A percentile compares a stretch with the other conserved stretches of the same genome.
phyloP scores from a whole-genome alignment of 2,888 invertebrate genomes.

The Rhaphigaster nebulosa region DNA sequence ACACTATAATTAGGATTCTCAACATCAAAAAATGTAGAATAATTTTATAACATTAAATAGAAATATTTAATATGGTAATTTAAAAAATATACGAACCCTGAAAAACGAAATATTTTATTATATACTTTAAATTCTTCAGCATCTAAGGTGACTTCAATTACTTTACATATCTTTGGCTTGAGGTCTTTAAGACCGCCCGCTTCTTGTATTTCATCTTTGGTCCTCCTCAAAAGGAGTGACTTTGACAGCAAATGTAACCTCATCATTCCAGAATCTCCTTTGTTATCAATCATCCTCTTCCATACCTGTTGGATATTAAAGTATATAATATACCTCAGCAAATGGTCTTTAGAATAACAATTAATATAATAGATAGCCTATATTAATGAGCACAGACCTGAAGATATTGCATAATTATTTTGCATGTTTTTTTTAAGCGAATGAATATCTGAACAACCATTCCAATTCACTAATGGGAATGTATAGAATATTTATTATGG shows the following conservation, averaged over 20 bases:
- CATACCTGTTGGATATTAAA: slow-evolving; percentile 74
- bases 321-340: slow-evolving; percentile 54
- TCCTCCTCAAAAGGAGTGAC: slow-evolving; percentile 86
- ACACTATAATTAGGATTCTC: too few species aligned
- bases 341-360: neutral
- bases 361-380: too few species aligned
- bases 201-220: slow-evolving; percentile 83
- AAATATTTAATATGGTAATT: too few species aligned
- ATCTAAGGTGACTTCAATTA: slow-evolving; percentile 76
- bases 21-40: too few species aligned
- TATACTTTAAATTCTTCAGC: slow-evolving; percentile 83
- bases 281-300: slow-evolving; percentile 94
- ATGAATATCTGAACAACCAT: too few species aligned
- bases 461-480: too few species aligned
- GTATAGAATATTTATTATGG: too few species aligned
- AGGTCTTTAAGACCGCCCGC: slow-evolving; percentile 76
- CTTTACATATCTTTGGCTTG: slow-evolving; percentile 74
- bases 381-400: too few species aligned
- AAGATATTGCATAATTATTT: too few species aligned
- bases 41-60: too few species aligned
- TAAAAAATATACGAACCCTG: slow-evolving; percentile 67
- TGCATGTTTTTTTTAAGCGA: too few species aligned
- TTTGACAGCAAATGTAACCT: slow-evolving; percentile 89
- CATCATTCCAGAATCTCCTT: slow-evolving; percentile 81
- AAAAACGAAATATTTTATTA: slow-evolving; percentile 74